These are phyloP conservation scores for Acrocyrtus sp. DNA, from an alignment of 2,888 invertebrate species.

Conservation along the genomic window DNA sequence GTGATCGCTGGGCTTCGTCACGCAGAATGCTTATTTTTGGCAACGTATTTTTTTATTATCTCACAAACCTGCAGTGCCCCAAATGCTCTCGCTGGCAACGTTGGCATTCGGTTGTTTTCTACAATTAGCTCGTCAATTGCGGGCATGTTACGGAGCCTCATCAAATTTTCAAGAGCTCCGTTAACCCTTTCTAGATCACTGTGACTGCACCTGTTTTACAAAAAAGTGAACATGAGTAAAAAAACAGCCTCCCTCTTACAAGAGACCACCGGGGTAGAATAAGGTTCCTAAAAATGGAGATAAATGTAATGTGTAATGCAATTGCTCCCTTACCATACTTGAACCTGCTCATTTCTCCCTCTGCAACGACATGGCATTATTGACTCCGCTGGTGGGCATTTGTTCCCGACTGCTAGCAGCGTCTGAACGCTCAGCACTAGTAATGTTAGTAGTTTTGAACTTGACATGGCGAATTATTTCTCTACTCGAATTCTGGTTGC, in stretches of 20 bases:
- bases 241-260: too few relatives aligned
- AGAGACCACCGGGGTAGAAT: too few relatives aligned
- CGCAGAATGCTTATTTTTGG: too few relatives aligned
- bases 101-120: conserved; percentile 87
- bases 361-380: conserved; percentile 87
- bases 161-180: conserved; percentile 62
- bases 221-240: too few relatives aligned
- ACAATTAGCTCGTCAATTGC: conserved; percentile 86
- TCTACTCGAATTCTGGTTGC: too few relatives aligned
- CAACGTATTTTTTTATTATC: too few relatives aligned
- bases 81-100: conserved; percentile 82
- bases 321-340: conserved; percentile 77
- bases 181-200: conserved; percentile 73
- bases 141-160: conserved; percentile 62
- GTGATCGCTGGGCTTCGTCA: too few relatives aligned
- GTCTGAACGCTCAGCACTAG: conserved; percentile 26
- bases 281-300: too few relatives aligned
- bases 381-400: conserved; percentile 79
- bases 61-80: conserved; percentile 80
- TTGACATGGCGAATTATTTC: too few relatives aligned
- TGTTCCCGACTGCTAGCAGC: conserved; percentile 50
- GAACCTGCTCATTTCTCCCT: conserved; percentile 79
- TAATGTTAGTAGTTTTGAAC: too few relatives aligned
- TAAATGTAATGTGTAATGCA: not conserved
- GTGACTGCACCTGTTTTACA: conserved; percentile 89